Evolutionary conservation across 2,797 vertebrate species (phyloP), one percentile per base, ranked within the genome.

Genomic region (Rousettus madagascariensis): DNA sequence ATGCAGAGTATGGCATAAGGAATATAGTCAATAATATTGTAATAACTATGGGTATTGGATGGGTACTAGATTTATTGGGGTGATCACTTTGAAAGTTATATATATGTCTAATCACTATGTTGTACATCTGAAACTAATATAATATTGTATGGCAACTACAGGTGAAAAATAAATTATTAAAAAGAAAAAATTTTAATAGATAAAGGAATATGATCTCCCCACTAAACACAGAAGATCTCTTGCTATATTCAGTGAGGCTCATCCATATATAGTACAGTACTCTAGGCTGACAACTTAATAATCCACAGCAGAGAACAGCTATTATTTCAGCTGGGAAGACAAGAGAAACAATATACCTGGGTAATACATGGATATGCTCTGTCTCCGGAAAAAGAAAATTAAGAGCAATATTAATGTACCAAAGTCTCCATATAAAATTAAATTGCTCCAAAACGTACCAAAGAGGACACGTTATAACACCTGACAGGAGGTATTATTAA

Each of bases 341-440:
- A 82, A 95, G 82, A 94, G 17, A 86, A 94, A 89, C 74, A 86
- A 78, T 46, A 77, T 61, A 72, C 30, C 46, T 92, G n/a, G 15
- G 55, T 94, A 75, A 90, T 69, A 86, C 5, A 53, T 59, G 43
- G 41, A 78, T 92, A 33, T 51, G 68, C 19, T 88, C 61, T 57
- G 43, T 59, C 41, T 94, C 46, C 80, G 96, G 28, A 20, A 93
- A 61, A 90, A 71, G 65, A 96, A 95, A 97, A 96, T 69, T 20
- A 43, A 63, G 57, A 96, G 92, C 0, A 86, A 61, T 92, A 90
- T 85, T 79, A 84, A 93, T 61, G 55, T 90, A 87, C 30, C 57
- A 22, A 88, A 87, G 69, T 80, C 97, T 95, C 89, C 69, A 94
- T 65, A 82, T 79, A 90, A 61, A 91, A 43, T 91, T 33, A 82